phyloP scores from a whole-genome alignment of 2,113 vertebrate genomes.

The Rhinichthys klamathensis region DNA sequence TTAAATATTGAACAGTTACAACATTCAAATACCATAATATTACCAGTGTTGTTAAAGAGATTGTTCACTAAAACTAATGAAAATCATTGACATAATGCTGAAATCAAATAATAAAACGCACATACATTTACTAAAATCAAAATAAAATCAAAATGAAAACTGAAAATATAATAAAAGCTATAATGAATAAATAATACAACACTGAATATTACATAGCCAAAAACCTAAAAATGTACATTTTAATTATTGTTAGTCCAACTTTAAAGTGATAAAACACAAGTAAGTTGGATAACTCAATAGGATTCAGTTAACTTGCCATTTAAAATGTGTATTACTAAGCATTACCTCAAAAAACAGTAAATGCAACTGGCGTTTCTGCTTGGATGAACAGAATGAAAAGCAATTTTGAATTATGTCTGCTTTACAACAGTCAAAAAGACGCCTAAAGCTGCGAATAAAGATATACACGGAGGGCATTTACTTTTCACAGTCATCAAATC shows the following conservation, averaged over 20 bases:
- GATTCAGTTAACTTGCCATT: not conserved
- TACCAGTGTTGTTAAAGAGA: not conserved
- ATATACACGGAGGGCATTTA: slow-evolving; percentile 51
- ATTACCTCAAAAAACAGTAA: slow-evolving; percentile 70
- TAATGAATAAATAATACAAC: not conserved
- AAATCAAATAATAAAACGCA: not conserved
- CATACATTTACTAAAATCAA: not conserved
- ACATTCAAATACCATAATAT: not conserved
- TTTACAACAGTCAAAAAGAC: slow-evolving; percentile 57
- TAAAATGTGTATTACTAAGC: slow-evolving; percentile 71
- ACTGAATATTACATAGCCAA: not conserved
- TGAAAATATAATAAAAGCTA: not conserved
- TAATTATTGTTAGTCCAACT: not conserved
- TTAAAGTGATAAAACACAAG: not conserved
- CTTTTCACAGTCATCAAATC: slow-evolving; percentile 41
- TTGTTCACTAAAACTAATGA: too few relatives aligned
- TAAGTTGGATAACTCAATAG: not conserved
- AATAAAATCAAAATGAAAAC: not conserved
- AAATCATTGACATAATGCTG: not conserved
- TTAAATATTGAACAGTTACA: not conserved
- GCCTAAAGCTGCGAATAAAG: slow-evolving; percentile 52
- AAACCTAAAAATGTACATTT: not conserved
- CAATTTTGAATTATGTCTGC: slow-evolving; percentile 62
- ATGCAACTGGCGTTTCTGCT: slow-evolving; percentile 72
- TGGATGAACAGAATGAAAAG: slow-evolving; percentile 70